Evolutionary conservation across 2,113 vertebrate species (phyloP).

Genomic region (Salminus brasiliensis): DNA sequence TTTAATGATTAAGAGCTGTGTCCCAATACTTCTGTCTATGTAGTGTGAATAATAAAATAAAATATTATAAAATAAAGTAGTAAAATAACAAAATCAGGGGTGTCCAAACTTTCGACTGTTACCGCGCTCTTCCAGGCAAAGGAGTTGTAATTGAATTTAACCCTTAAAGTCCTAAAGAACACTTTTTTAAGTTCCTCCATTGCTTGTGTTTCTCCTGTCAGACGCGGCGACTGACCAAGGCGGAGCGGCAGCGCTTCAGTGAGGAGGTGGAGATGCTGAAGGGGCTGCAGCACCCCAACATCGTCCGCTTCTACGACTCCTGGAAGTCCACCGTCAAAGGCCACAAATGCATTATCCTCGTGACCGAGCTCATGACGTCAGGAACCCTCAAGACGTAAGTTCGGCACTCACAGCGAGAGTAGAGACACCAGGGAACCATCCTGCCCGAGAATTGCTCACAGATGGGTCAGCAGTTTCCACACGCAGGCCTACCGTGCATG

Average conservation of each 20-base stretch:
- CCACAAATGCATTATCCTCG: conserved; percentile 88
- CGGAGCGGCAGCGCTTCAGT: conserved; percentile 86
- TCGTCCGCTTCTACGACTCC: conserved; percentile 94
- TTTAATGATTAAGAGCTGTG: no score
- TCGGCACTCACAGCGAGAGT: neutral
- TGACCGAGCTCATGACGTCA: conserved; percentile 96
- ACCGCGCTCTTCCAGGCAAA: no score
- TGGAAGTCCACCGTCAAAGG: conserved; percentile 88
- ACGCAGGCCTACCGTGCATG: neutral
- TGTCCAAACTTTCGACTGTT: no score
- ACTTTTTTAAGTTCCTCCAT: no score
- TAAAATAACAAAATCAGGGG: no score
- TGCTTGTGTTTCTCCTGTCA: conserved; percentile 53
- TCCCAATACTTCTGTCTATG: no score
- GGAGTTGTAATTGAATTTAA: no score
- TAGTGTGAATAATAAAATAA: no score
- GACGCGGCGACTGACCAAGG: conserved; percentile 85
- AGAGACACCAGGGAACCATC: neutral
- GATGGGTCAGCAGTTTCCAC: neutral
- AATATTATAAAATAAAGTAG: no score
- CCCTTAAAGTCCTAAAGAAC: no score
- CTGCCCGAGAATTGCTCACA: conserved; percentile 10
- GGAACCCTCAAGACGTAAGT: conserved; percentile 96
- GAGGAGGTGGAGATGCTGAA: conserved; percentile 98
- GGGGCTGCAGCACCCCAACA: conserved; percentile 94